Evolutionary conservation across 2,888 invertebrate genomes (phyloP), one percentile per base, ranked within the genome.

Genomic region (Epistrophe grossulariae): DNA sequence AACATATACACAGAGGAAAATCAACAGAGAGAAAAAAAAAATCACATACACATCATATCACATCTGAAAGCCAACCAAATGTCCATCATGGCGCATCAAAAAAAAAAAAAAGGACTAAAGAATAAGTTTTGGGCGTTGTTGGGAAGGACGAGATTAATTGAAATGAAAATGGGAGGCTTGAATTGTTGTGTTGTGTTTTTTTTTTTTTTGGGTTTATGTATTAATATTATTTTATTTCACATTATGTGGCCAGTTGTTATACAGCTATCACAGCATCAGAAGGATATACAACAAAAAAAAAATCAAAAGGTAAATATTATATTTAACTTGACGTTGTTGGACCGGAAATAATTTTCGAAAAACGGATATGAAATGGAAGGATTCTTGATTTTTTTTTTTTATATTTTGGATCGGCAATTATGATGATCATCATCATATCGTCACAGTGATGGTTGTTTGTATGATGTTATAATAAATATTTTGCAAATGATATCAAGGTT

Each of bases 301-400:
- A 43, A 43, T 31, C 11, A 74, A 60, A 70, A n/a, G 70, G 43
- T 40, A 76, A 68, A 79, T 35, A 43, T 43, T 68, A 59, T 52
- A 59, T 52, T 52, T 24, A 11, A 52, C 4, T 52, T 72, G 77
- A 60, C 48, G 79, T 79, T 76, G 76, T 83, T 79, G 60, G 48
- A 76, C 59, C 87, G 87, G 87, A 87, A 83, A 55, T 72, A 79
- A 85, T 87, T 79, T 79, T 45, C 66, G 68, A 87, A 83, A 48
- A 82, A 79, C 74, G 83, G 83, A 87, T 76, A 87, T 87, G 79
- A 79, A 87, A 87, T 84, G 81, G 52, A 83, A 72, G 74, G 66
- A 87, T 72, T 79, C 71, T 60, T 19, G 13, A 62, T 28, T 70
- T 73, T 62, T 70, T 45, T 57, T 66, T 71, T 45, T 62, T 62